Base-by-base conservation (phyloP, 2,797 vertebrate genomes). In the Benthosema pterotum region DNA sequence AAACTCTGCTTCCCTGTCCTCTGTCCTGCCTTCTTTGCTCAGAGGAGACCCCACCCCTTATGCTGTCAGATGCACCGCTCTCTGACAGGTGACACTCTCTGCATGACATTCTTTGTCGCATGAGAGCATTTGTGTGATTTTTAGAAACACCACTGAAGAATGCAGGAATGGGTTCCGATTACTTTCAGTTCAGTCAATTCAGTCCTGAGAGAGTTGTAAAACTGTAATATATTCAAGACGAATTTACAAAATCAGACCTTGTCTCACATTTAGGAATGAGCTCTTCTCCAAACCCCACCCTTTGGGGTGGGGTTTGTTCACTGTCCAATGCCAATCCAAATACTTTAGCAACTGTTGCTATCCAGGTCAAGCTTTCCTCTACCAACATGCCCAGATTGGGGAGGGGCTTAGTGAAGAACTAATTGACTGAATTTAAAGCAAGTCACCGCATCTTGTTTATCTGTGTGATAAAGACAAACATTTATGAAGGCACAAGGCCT, bases 21-120 rank as follows among this genome's bases (percentile, higher is more conserved):
- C 42, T 46, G n/a, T 54, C 28, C n/a, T n/a, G 17, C 52, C 52
- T 57, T 52, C n/a, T 58, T 51, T 63, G 58, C 49, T 63, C 62
- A 88, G 87, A 86, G 48, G 80, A 88, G 12, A 12, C 65, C 57
- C 56, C 67, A 28, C 67, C 76, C 67, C 78, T 87, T 50, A 59
- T 63, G 5, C 59, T 82, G 25, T 78, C 87, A 74, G 92, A 89
- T 68, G 75, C 78, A 52, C 56, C 46, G 17, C 70, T 90, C 19
- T 92, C 86, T 18, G 89, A 95, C 60, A 91, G 94, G 97, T 99
- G 86, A 94, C 82, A 82, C 17, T 70, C 60, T 66, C 65, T 69
- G 71, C 74, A 77, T 79, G 77, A 46, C 52, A 0, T 65, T 53
- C 3, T 9, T 32, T 38, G 32, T 38, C 32, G 32, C 32, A 38